Conservation (phyloP, 2,797 vertebrate species). For the Molossus alvarezi region DNA sequence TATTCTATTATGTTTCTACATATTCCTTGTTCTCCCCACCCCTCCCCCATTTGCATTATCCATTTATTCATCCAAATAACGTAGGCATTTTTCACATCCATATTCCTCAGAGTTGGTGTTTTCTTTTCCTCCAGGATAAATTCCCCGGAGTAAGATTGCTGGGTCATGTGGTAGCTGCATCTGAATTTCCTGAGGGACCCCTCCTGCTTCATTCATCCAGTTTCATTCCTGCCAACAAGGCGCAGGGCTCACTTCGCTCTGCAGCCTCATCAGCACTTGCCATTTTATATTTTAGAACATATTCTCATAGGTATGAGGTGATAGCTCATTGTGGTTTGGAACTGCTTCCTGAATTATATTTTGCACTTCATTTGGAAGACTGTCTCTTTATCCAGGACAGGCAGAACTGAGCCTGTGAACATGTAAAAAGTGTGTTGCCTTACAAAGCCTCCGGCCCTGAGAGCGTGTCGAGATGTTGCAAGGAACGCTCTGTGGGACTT, state of each 20-base stretch:
- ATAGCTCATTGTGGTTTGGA: neutral
- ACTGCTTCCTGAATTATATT: slow-evolving; percentile 15
- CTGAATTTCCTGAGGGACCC: neutral
- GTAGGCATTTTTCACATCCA: neutral
- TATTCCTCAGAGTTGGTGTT: neutral
- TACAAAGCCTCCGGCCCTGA: neutral
- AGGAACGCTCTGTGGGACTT: neutral
- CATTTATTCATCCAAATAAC: neutral
- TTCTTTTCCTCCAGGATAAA: neutral
- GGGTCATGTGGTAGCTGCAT: neutral
- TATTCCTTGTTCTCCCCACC: neutral
- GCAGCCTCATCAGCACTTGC: neutral
- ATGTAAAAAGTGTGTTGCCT: neutral
- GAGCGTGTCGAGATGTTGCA: neutral
- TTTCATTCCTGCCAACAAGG: neutral
- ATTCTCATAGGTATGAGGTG: neutral
- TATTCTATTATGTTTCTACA: neutral
- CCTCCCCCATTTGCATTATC: neutral
- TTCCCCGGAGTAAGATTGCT: neutral
- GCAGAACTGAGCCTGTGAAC: neutral
- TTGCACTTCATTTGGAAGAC: neutral
- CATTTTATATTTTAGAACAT: neutral
- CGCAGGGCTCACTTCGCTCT: neutral
- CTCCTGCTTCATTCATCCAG: neutral
- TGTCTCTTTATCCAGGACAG: neutral